These are phyloP conservation scores for Pogoniulus pusillus DNA, from an alignment of 2,797 vertebrate genomes.

Conservation along the genomic window DNA sequence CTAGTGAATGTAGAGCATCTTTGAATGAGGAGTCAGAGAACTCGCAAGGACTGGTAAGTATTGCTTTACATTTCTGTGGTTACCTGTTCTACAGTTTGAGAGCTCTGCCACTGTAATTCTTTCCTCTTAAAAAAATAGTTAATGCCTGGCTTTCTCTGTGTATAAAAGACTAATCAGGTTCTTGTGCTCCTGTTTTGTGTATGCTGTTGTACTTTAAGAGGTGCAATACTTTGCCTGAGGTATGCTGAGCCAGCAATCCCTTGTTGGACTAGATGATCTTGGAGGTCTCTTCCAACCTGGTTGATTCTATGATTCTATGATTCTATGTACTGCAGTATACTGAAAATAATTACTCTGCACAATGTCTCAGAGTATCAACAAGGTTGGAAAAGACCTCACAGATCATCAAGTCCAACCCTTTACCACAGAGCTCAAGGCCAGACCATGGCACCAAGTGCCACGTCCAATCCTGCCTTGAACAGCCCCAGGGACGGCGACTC, in stretches of 20 bases:
- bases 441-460: no score
- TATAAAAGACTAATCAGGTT: neutral
- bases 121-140: neutral
- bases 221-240: neutral
- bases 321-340: neutral
- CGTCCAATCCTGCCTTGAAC: no score
- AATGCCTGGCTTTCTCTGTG: neutral
- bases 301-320: no score
- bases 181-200: conserved; percentile 1
- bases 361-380: no score
- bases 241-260: conserved; percentile 18
- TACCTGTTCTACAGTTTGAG: neutral
- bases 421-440: no score
- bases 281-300: no score
- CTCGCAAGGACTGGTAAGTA: neutral
- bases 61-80: neutral
- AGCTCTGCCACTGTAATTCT: neutral
- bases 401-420: no score
- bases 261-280: no score
- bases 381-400: no score
- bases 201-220: neutral
- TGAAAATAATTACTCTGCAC: conserved; percentile 4
- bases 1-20: neutral
- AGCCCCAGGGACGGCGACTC: no score
- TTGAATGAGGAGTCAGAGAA: neutral